phyloP scores from a whole-genome alignment of 2,113 vertebrate species.

The Ceuthmochares aereus region DNA sequence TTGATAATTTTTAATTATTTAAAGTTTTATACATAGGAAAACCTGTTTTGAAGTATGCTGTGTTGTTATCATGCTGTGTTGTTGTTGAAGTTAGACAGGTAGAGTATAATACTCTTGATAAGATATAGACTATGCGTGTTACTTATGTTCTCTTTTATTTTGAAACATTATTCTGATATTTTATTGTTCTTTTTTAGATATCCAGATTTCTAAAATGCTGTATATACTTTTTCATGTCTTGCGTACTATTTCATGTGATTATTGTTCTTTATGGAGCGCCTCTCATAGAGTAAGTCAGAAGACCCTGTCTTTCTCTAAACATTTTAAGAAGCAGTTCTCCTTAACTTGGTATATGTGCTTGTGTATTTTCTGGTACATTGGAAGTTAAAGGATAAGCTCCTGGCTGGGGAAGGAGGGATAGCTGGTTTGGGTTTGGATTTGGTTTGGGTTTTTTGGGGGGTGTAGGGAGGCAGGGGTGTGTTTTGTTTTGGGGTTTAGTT shows the following conservation, averaged over 20 bases:
- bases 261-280: constrained; percentile 95
- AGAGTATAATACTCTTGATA: background rate
- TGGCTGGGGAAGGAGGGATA: background rate
- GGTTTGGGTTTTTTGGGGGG: background rate
- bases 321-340: background rate
- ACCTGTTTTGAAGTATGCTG: background rate
- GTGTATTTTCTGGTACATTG: background rate
- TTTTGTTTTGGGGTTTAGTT: background rate
- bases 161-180: constrained; percentile 34
- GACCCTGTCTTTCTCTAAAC: constrained; percentile 6
- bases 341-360: constrained; percentile 6
- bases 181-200: constrained; percentile 80
- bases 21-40: background rate
- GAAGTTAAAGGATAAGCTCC: background rate
- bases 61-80: background rate
- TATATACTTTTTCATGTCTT: constrained; percentile 91
- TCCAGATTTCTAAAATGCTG: constrained; percentile 88
- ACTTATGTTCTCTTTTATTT: background rate
- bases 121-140: background rate
- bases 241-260: constrained; percentile 90
- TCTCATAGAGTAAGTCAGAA: constrained; percentile 91
- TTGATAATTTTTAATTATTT: background rate
- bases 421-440: background rate
- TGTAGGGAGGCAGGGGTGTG: background rate
- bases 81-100: background rate